These are phyloP conservation scores for Tupaia chinensis DNA, from an alignment of 2,113 vertebrate species.

Conservation along the genomic window DNA sequence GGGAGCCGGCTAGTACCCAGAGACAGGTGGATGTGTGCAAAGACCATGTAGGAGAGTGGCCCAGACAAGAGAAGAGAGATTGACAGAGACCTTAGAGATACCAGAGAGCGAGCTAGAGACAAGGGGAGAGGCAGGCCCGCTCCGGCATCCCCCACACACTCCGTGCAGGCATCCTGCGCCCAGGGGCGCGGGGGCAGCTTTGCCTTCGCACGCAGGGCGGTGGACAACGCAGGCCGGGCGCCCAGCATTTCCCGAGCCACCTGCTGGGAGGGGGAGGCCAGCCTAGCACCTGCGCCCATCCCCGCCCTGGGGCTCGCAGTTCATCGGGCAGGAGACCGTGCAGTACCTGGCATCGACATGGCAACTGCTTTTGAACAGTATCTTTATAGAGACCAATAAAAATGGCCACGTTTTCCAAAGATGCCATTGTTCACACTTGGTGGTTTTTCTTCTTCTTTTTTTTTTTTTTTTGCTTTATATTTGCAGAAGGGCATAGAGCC, in stretches of 20 bases:
- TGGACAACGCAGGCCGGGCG: background rate
- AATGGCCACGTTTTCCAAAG: background rate
- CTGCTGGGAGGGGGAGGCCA: constrained; percentile 23
- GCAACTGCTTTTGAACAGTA: background rate
- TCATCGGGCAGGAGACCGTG: background rate
- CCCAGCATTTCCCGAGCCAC: background rate
- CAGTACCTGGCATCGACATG: accelerated
- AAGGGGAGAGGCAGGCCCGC: background rate
- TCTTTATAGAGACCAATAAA: background rate
- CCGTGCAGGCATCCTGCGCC: background rate
- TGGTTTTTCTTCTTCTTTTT: no score
- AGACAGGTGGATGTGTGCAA: background rate
- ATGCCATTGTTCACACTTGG: background rate
- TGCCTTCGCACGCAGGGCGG: constrained; percentile 56
- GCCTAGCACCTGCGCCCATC: background rate
- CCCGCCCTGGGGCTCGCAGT: accelerated
- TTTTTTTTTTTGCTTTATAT: background rate
- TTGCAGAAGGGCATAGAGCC: background rate
- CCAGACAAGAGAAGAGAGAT: background rate
- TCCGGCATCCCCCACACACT: background rate
- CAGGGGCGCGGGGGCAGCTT: constrained; percentile 36
- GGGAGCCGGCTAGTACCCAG: background rate
- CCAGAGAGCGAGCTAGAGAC: background rate
- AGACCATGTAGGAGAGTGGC: background rate
- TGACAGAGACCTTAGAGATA: background rate